Conservation (phyloP, 2,888 invertebrate species). For the Chalcosyrphus nemorum region DNA sequence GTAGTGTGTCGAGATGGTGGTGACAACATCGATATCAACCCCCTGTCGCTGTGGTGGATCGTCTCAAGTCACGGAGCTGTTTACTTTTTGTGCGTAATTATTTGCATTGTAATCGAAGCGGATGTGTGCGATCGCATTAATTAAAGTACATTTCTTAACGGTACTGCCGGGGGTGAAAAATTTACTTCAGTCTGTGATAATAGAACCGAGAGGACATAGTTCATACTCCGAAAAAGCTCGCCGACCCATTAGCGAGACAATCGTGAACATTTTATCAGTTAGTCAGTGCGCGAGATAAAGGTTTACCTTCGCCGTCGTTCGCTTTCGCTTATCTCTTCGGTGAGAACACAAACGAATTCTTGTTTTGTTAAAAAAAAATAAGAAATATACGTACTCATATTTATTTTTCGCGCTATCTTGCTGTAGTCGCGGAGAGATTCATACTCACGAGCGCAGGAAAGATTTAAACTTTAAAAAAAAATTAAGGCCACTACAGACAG, state of each 20-base stretch:
- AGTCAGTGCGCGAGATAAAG: slow-evolving; percentile 58
- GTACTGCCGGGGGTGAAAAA: neutral
- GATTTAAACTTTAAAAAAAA: slow-evolving; percentile 8
- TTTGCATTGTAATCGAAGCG: slow-evolving; percentile 66
- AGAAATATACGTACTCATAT: neutral
- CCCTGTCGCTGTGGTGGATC: slow-evolving; percentile 12
- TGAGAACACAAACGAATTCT: slow-evolving; percentile 54
- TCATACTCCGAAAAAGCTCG: slow-evolving; percentile 45
- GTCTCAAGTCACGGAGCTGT: slow-evolving; percentile 21
- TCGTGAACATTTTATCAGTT: slow-evolving; percentile 49
- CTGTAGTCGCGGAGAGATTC: slow-evolving; percentile 11
- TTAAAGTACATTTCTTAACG: slow-evolving; percentile 40
- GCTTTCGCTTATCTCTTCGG: slow-evolving; percentile 54
- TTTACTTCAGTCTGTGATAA: slow-evolving; percentile 20
- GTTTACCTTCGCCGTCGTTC: slow-evolving; percentile 50
- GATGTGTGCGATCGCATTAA: slow-evolving; percentile 63
- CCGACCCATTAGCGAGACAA: neutral
- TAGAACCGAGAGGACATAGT: neutral
- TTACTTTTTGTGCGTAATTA: slow-evolving; percentile 56
- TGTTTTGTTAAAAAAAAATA: slow-evolving; percentile 27
- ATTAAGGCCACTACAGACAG: slow-evolving; percentile 24
- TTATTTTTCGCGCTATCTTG: slow-evolving; percentile 49
- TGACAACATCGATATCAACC: slow-evolving; percentile 55
- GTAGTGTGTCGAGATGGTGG: slow-evolving; percentile 12
- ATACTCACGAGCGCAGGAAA: slow-evolving; percentile 12